Evolutionary conservation across 2,113 vertebrate species (phyloP).

Genomic region (Lagopus leucura): DNA sequence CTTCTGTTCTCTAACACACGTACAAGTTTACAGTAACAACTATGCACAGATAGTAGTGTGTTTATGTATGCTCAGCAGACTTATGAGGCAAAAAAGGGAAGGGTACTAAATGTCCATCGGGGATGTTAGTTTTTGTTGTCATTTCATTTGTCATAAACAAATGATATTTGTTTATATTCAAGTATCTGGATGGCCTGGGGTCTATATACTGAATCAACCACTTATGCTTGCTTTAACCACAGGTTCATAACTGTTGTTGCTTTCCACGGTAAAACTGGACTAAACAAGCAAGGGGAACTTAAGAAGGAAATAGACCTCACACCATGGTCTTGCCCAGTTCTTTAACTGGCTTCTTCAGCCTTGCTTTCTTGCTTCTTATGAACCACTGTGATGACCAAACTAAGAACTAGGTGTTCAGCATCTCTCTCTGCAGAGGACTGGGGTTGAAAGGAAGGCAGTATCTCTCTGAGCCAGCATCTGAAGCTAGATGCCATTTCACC

Average conservation of each 20-base stretch:
- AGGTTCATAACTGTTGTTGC: rapidly evolving
- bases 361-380: neutral
- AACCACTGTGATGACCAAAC: neutral
- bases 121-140: neutral
- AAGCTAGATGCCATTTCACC: neutral
- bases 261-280: neutral
- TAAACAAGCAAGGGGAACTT: neutral
- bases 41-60: neutral
- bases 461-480: neutral
- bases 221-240: neutral
- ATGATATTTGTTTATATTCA: neutral
- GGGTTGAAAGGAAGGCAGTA: neutral
- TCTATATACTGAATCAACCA: neutral
- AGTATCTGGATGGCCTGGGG: neutral
- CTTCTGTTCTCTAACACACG: neutral
- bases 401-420: neutral
- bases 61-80: neutral
- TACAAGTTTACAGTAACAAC: neutral
- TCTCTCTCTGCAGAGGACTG: neutral
- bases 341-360: neutral
- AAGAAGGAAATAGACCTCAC: neutral
- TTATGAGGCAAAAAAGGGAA: neutral
- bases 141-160: neutral
- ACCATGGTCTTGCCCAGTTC: neutral
- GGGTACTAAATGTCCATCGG: neutral